Percentiles rank a stretch among this genome's conserved stretches.
phyloP scores from a whole-genome alignment of 2,888 invertebrate genomes.

The Drosophila neotestacea region DNA sequence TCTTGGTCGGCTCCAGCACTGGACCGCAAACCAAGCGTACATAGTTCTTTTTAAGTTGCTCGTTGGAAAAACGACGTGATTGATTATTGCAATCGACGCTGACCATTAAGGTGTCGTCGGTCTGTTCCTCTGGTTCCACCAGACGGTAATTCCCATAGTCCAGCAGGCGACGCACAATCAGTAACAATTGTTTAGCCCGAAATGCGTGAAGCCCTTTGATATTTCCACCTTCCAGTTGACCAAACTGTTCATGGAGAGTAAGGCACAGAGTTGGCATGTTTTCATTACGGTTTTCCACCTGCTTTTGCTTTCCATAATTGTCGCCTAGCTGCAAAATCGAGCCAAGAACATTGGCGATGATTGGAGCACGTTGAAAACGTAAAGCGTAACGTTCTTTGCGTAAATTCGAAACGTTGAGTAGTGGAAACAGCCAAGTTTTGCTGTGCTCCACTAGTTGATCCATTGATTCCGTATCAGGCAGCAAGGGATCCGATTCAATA shows the following conservation, averaged over 20 bases:
- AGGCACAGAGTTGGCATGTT: slow-evolving; percentile 21
- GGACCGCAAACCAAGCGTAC: slow-evolving; percentile 54
- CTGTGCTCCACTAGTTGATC: slow-evolving; percentile 51
- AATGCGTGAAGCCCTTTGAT: slow-evolving; percentile 60
- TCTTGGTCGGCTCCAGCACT: slow-evolving; percentile 60
- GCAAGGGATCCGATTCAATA: slow-evolving; percentile 20
- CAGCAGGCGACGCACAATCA: slow-evolving; percentile 66
- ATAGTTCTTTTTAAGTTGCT: neutral
- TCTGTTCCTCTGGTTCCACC: slow-evolving; percentile 22
- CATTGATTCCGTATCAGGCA: slow-evolving; percentile 26
- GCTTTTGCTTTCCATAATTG: slow-evolving; percentile 35
- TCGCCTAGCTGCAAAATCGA: slow-evolving; percentile 50
- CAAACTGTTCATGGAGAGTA: neutral
- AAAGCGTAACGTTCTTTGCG: slow-evolving; percentile 70
- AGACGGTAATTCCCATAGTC: slow-evolving; percentile 66
- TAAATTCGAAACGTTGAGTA: slow-evolving; percentile 46
- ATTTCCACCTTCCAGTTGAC: neutral
- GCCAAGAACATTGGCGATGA: slow-evolving; percentile 57
- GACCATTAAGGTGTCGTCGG: slow-evolving; percentile 43
- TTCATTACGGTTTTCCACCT: slow-evolving; percentile 4
- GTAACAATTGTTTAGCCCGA: slow-evolving; percentile 62
- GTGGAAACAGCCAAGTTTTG: slow-evolving; percentile 65
- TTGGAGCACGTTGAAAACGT: slow-evolving; percentile 60
- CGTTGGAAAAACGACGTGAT: slow-evolving; percentile 13
- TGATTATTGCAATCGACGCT: slow-evolving; percentile 53